Evolutionary conservation across 1,140 invertebrate species (phyloP).

Genomic region (Aphelinus atriplicis): DNA sequence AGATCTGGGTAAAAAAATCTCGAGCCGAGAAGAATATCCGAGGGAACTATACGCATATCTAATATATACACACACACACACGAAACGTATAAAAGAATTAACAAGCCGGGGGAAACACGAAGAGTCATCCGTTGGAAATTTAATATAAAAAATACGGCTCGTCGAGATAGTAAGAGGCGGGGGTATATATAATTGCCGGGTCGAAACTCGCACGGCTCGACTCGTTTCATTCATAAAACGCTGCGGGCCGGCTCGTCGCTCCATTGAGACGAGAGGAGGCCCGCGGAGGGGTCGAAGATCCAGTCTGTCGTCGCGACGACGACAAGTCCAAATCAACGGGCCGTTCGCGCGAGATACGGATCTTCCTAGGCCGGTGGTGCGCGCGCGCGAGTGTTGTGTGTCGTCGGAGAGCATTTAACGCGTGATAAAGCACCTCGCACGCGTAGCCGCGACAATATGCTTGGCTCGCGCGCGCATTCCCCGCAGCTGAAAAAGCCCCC

Average conservation of each 20-base stretch:
- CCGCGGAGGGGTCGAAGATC: slow-evolving; percentile 37
- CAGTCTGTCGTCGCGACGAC: slow-evolving; percentile 32
- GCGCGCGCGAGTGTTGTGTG: slow-evolving; percentile 26
- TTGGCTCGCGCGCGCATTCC: not conserved
- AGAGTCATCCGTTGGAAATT: slow-evolving; percentile 17
- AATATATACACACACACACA: no score
- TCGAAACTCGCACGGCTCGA: slow-evolving; percentile 9
- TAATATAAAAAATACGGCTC: slow-evolving; percentile 25
- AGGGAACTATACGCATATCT: no score
- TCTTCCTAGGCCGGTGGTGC: slow-evolving; percentile 40
- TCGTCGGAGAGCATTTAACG: slow-evolving; percentile 36
- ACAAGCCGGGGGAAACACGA: not conserved
- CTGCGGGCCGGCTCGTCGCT: no score
- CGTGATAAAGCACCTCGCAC: slow-evolving; percentile 44
- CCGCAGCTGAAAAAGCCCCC: not conserved
- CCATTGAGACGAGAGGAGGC: slow-evolving; percentile 23
- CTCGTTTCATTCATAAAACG: slow-evolving; percentile 39
- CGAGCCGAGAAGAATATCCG: no score
- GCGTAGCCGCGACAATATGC: slow-evolving; percentile 9
- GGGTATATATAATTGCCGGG: slow-evolving; percentile 13
- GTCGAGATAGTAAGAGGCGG: not conserved
- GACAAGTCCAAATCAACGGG: slow-evolving; percentile 45
- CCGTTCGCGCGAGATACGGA: slow-evolving; percentile 48
- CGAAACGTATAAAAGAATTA: no score
- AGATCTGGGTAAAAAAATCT: no score